Conservation (phyloP, 2,113 vertebrate genomes). For the Amphiprion ocellaris region DNA sequence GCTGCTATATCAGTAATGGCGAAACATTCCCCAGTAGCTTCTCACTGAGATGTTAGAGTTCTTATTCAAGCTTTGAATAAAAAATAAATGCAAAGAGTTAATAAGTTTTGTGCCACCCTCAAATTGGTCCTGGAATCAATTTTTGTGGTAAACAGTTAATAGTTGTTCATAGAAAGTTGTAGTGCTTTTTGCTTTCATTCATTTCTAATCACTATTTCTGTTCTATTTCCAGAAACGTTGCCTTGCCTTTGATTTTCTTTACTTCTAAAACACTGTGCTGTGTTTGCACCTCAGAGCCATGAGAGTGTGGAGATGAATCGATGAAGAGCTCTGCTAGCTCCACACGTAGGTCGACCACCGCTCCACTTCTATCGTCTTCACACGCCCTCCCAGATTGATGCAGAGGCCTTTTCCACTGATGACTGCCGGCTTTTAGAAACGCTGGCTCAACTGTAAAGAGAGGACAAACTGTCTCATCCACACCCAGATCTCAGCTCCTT, state of each 20-base stretch:
- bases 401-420: constrained; percentile 5
- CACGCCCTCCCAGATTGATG: constrained; percentile 46
- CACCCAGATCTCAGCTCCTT: constrained; percentile 7
- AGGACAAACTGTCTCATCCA: constrained; percentile 28
- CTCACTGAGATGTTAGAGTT: neutral
- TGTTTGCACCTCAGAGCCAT: neutral
- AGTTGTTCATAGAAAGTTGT: too few relatives aligned
- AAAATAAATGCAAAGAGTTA: constrained; percentile 13
- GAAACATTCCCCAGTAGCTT: constrained; percentile 12
- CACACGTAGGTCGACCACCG: constrained; percentile 2
- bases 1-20: constrained; percentile 16
- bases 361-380: constrained; percentile 37
- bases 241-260: neutral
- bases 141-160: too few relatives aligned
- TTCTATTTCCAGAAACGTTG: neutral
- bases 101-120: neutral
- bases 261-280: constrained; percentile 7
- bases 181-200: neutral
- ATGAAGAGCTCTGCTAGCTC: constrained; percentile 16
- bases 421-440: constrained; percentile 22
- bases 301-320: constrained; percentile 19
- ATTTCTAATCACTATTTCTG: neutral
- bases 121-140: too few relatives aligned
- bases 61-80: neutral
- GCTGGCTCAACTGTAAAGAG: constrained; percentile 26